phyloP scores from a whole-genome alignment of 1,140 invertebrate genomes.

The Pristionchus pacificus region DNA sequence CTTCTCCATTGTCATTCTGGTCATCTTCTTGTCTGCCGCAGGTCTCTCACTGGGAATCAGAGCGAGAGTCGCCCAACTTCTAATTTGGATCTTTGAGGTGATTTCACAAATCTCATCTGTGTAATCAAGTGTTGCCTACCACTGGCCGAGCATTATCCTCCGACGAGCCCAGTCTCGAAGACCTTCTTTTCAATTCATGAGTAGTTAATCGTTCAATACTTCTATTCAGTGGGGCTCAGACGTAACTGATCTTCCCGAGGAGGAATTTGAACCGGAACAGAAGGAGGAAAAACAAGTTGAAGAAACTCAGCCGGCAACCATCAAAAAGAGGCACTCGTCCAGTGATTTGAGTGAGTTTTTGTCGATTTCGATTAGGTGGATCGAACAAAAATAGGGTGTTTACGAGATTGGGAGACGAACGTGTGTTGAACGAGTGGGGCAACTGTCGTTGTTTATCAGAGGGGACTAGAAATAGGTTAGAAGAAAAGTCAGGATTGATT shows the following conservation, averaged over 20 bases:
- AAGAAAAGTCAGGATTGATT: too few species aligned
- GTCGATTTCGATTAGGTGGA: too few species aligned
- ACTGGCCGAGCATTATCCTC: too few species aligned
- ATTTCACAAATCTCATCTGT: background rate
- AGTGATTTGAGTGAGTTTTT: constrained; percentile 3
- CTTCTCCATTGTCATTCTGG: background rate
- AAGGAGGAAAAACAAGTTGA: background rate
- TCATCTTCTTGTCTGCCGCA: background rate
- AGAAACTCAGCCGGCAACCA: background rate
- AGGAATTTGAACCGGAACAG: background rate
- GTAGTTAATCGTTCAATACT: background rate
- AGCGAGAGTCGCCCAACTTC: background rate
- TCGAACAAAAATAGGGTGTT: too few species aligned
- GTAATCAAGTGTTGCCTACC: background rate
- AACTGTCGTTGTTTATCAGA: too few species aligned
- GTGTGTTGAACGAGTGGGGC: too few species aligned
- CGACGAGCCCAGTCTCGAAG: too few species aligned
- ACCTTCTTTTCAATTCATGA: background rate
- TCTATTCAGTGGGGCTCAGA: constrained; percentile 15
- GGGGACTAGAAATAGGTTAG: background rate
- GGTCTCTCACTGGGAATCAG: background rate
- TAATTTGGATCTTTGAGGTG: background rate
- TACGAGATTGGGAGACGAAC: too few species aligned
- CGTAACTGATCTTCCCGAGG: background rate
- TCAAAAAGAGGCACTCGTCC: constrained; percentile 11